Base-by-base conservation (phyloP, 2,113 vertebrate species). In the Lamprotornis superbus region DNA sequence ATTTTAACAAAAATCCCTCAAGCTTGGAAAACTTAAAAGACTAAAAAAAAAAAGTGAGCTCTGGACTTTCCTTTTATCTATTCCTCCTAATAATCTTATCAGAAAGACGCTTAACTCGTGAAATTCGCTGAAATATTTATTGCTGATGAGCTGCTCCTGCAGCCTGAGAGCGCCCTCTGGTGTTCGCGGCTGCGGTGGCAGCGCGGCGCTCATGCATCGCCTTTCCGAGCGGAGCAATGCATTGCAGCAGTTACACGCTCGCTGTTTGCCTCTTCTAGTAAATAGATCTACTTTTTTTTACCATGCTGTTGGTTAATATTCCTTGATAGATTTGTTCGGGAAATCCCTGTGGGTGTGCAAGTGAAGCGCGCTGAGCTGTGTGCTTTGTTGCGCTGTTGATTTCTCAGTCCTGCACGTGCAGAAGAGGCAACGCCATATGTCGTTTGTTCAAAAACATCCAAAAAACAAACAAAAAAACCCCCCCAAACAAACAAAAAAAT, bases 141-240 rank as follows among this genome's bases (percentile, higher is more conserved):
- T 64, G 23, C 52, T 3, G 69, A 65, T 90, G 68, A 83, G 22
- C 47, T 25, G 20, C 40, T 95, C 15, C 1, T 20, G 1, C 63
- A 53, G 86, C 42, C 12, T 55, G 74, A 19, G 40, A 31, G 46
- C 93, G 94, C 93, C 93, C 90, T 84, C 96, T 88, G 0, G 42
- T 44, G 96, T 92, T 35, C 0, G 2, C 12, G n/a, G n/a, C n/a
- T n/a, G n/a, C n/a, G n/a, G n/a, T n/a, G n/a, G n/a, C n/a, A n/a
- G n/a, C n/a, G n/a, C n/a, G n/a, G n/a, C 0, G 2, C 12, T 83
- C 40, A 12, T 13, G n/a, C 59, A 4, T 4, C 6, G 2, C 10
- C 1, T 25, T 88, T 56, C 53, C 53, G 33, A 17, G 19, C 30
- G 3, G 20, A 37, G n/a, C 11, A 50, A 16, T 11, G 30, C 42